Base-by-base conservation (phyloP, 2,888 invertebrate species). In the Prenolepis imparis region DNA sequence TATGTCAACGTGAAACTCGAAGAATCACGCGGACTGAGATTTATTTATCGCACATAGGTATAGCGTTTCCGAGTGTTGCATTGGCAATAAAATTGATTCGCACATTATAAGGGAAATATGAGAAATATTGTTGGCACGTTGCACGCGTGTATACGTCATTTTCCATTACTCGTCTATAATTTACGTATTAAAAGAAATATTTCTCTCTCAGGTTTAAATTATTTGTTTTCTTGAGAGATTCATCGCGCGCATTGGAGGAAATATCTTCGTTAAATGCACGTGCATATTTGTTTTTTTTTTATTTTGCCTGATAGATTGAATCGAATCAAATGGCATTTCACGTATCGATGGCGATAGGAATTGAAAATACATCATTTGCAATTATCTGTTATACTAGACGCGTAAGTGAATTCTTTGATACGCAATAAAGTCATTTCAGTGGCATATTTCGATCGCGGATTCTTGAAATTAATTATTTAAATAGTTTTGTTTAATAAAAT, bases 1-100 rank as follows among this genome's bases (percentile, higher is more conserved):
- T 75, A 63, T 6, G 64, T 75, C 74, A 64, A 64, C 36, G 64
- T 59, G 74, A 64, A 36, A 64, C 21, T 52, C 74, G 36, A 59
- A 18, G 48, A 52, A 52, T 6, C 11, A 32, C 63, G n/a, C 36
- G 74, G 8, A 63, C 1, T 32, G 64, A 8, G 48, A 64, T 75
- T 75, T 75, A 75, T 75, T 75, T 75, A 48, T 66, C 57, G 55
- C 41, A 0, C 64, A 36, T 28, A n/a, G n/a, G n/a, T n/a, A 28
- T 32, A 41, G n/a, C 74, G 63, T 32, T 75, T 48, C 15, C 66
- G 28, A 12, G 48, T 63, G 44, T n/a, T 63, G 74, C 63, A 21
- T 74, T 64, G 11, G 44, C 74, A 48, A 48, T 48, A 36, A 64
- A 75, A 75, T 64, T 75, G 74, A 63, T 74, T 74, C 32, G 44